Base-by-base conservation (phyloP, 1,140 invertebrate species). In the Ostrea edulis region DNA sequence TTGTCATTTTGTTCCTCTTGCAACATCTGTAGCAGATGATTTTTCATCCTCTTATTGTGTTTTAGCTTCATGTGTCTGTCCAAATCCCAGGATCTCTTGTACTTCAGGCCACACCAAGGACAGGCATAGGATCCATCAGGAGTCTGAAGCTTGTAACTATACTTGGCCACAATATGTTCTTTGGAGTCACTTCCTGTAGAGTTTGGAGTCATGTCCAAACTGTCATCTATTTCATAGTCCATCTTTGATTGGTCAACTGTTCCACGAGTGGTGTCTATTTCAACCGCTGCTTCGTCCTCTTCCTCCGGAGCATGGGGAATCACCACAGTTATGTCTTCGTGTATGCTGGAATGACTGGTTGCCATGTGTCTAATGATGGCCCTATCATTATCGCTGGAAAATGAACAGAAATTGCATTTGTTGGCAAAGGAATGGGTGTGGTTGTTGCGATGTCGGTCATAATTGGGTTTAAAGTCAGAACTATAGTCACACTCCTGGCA, bases 401-500 rank as follows among this genome's bases (percentile, higher is more conserved):
- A 99, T 93, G 97, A 98, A 94, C 98, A 99, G 88, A 97, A 96
- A 22, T 96, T 96, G 95, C 98, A 99, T 92, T 97, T 97, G 95
- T 97, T 98, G 22, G 91, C 90, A 53, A 86, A 91, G 0, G 85
- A 71, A 62, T 85, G 87, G 22, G 87, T 89, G 87, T 99, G 98
- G 93, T 98, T 98, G 94, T 97, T 97, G 95, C 97, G 97, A 93
- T 99, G 98, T 20, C 98, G 96, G 93, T 99, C 98, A 94, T 98
- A 96, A 95, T 98, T 98, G 97, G 97, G 98, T 94, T 98, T 98
- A 95, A 98, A 98, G 8, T 98, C 97, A 11, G 98, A 98, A 84
- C 97, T 96, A 94, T 99, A 99, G 92, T 98, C 97, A 95, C 98
- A 99, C 92, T 97, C 97, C 77, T 97, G 97, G 95, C 98, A 99